Percentiles rank a stretch among this genome's conserved stretches.
These are phyloP conservation scores for Isurus oxyrinchus DNA, from an alignment of 2,113 vertebrate genomes.

Conservation along the genomic window DNA sequence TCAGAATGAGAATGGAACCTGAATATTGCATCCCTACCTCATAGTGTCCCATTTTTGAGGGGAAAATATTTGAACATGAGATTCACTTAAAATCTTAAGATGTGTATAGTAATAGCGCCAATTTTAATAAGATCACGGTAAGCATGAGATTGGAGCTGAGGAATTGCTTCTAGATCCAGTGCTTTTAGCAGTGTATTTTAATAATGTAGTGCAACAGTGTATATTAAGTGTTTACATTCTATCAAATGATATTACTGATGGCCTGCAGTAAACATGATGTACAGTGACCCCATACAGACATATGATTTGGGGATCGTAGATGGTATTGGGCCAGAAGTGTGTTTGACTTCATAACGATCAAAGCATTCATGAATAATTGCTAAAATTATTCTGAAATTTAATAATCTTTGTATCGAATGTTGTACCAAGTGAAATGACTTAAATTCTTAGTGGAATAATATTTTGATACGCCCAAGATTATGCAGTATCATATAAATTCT, in stretches of 20 bases:
- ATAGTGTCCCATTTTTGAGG: neutral
- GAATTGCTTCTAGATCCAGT: neutral
- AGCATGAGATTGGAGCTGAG: neutral
- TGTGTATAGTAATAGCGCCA: neutral
- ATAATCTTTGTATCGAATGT: neutral
- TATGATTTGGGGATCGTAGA: neutral
- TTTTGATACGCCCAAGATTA: neutral
- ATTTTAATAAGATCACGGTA: neutral
- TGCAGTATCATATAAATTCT: neutral
- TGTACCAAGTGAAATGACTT: neutral
- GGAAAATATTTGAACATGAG: neutral
- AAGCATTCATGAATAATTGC: neutral
- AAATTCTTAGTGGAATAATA: neutral
- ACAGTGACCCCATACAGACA: neutral
- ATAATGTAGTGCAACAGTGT: neutral
- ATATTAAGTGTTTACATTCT: neutral
- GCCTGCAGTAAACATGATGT: neutral
- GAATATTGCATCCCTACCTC: neutral
- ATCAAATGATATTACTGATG: neutral
- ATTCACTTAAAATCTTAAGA: neutral
- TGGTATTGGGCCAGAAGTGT: neutral
- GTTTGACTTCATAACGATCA: neutral
- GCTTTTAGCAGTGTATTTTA: neutral
- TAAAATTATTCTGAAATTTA: conserved; percentile 1
- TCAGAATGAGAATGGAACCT: neutral